These are phyloP conservation scores for Arenicola marina DNA, from an alignment of 2,888 invertebrate genomes.

Conservation along the genomic window DNA sequence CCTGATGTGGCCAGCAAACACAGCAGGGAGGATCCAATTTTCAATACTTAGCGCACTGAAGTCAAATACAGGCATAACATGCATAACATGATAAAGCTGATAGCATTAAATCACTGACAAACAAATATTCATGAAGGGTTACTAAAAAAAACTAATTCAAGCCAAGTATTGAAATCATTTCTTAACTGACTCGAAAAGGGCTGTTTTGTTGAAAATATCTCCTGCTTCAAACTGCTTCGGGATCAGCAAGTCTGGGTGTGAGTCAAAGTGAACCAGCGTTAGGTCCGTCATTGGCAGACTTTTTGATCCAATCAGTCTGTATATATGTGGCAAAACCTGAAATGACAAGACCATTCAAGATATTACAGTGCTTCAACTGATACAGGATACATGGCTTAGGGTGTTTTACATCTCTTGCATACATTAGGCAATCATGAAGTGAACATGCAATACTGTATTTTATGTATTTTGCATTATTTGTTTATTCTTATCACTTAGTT, in stretches of 20 bases:
- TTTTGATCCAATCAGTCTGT: constrained; percentile 65
- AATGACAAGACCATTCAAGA: too few relatives aligned
- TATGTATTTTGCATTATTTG: too few relatives aligned
- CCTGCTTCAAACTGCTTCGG: constrained; percentile 78
- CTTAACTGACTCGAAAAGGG: constrained; percentile 50
- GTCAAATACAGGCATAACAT: background rate
- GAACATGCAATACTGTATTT: too few relatives aligned
- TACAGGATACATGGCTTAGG: too few relatives aligned
- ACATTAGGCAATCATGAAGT: too few relatives aligned
- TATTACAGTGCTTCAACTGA: too few relatives aligned
- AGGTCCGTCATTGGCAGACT: constrained; percentile 78
- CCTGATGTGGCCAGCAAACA: constrained; percentile 81
- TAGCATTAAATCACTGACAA: background rate
- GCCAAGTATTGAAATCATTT: background rate
- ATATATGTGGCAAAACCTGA: constrained; percentile 54
- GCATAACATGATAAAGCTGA: background rate
- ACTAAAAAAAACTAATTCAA: background rate
- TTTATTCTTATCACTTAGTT: too few relatives aligned
- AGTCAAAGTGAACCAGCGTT: constrained; percentile 83
- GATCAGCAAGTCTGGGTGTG: constrained; percentile 89
- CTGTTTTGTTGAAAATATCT: constrained; percentile 74
- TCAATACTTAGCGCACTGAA: constrained; percentile 79
- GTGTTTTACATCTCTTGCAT: too few relatives aligned
- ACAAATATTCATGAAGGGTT: background rate
- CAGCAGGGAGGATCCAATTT: constrained; percentile 90